Conservation (phyloP, 2,113 vertebrate species). For the Tachycineta bicolor region DNA sequence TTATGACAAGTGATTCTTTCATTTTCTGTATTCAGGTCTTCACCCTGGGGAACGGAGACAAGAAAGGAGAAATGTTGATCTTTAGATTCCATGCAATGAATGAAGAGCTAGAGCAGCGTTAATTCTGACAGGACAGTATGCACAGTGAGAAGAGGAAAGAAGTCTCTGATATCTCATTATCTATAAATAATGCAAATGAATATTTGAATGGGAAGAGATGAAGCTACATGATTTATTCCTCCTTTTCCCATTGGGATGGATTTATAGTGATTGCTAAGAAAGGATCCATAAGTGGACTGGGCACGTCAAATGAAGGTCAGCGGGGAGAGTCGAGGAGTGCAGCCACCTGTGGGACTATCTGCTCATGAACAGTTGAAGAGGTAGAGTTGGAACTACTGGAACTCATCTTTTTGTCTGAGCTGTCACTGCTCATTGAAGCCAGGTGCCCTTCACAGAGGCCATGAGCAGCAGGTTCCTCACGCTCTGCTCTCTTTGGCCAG, state of each 20-base stretch:
- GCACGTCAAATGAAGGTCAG: neutral
- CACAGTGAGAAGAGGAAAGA: neutral
- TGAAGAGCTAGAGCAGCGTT: neutral
- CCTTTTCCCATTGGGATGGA: neutral
- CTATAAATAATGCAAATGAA: constrained; percentile 21
- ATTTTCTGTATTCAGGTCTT: neutral
- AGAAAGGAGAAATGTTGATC: neutral
- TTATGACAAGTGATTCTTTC: neutral
- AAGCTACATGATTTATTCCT: constrained; percentile 5
- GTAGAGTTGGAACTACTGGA: neutral
- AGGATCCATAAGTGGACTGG: neutral
- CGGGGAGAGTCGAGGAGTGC: neutral
- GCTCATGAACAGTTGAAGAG: neutral
- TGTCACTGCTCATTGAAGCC: neutral
- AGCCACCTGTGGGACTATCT: neutral
- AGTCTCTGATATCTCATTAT: neutral
- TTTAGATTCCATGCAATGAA: neutral
- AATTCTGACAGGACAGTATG: neutral
- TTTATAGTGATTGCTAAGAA: neutral
- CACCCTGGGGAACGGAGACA: neutral
- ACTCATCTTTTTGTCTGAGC: neutral
- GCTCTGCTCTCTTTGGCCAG: neutral
- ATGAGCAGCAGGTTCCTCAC: neutral
- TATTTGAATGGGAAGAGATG: constrained; percentile 2
- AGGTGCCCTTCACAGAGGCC: neutral